These are phyloP conservation scores for Cirrhinus molitorella DNA, from an alignment of 2,797 vertebrate genomes.

Conservation along the genomic window DNA sequence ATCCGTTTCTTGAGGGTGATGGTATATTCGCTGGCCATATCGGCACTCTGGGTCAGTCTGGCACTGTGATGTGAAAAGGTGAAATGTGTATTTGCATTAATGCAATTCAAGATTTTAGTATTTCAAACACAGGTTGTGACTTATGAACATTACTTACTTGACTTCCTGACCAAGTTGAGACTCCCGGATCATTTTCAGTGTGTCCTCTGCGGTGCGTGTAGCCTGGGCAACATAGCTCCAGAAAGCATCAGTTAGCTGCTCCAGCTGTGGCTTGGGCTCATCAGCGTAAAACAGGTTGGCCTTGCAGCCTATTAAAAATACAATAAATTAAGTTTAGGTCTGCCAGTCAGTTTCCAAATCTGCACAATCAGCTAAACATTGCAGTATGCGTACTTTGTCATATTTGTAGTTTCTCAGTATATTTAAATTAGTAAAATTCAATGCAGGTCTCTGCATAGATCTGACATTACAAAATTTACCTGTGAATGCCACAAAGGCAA, in stretches of 20 bases:
- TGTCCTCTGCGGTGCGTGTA: slow-evolving; percentile 80
- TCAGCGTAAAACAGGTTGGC: slow-evolving; percentile 80
- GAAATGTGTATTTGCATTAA: neutral
- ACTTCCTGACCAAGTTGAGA: slow-evolving; percentile 49
- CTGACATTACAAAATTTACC: slow-evolving; percentile 65
- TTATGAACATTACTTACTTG: slow-evolving; percentile 25
- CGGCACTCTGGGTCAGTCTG: slow-evolving; percentile 74
- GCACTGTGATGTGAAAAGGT: slow-evolving; percentile 38
- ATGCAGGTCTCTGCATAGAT: neutral
- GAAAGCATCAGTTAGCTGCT: slow-evolving; percentile 80
- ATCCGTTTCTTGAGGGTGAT: slow-evolving; percentile 73
- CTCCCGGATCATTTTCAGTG: slow-evolving; percentile 77
- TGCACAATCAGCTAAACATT: neutral
- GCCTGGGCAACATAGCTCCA: slow-evolving; percentile 81
- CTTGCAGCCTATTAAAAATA: slow-evolving; percentile 73
- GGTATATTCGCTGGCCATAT: slow-evolving; percentile 74
- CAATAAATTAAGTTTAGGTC: neutral
- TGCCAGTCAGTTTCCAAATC: neutral
- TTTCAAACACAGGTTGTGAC: neutral
- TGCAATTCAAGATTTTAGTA: neutral
- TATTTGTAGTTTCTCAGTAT: neutral
- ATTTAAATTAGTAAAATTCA: neutral
- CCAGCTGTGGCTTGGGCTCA: slow-evolving; percentile 78
- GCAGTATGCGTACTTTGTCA: neutral
- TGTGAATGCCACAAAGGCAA: slow-evolving; percentile 71